Evolutionary conservation across 2,888 invertebrate species (phyloP), one percentile per base, ranked within the genome.

Genomic region (Fragum whitleyi): DNA sequence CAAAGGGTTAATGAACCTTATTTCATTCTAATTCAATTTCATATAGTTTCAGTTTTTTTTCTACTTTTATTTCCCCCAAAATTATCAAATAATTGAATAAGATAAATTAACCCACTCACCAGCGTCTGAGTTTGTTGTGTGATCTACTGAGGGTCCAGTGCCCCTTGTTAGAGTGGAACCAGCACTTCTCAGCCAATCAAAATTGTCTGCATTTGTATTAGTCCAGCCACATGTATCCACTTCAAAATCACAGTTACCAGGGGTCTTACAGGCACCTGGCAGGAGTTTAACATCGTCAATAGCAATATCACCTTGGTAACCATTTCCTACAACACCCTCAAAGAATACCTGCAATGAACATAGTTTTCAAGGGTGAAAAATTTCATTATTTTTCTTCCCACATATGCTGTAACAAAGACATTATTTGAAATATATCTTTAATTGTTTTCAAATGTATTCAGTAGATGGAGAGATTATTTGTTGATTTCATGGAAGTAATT

Each of bases 241-340:
- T 77, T 93, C 93, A 84, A 93, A 93, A 79, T 91, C 87, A 86
- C 93, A 93, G 69, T 81, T 88, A n/a, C 91, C 92, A 6, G 87
- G 76, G 0, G 88, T 87, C 62, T 89, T 88, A 76, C 93, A 93
- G 11, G 69, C 61, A 19, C 92, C 92, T 14, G 83, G 81, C 1
- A 79, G 32, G 14, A 92, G 76, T 42, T 87, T 84, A 11, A 92
- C 80, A 80, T 93, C 92, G 76, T 93, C 93, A 61, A 93, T 79
- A 55, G 91, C 91, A 28, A 92, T 92, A 81, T 90, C 91, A 26
- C 92, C 91, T 47, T 77, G 77, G 80, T 84, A 89, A 77, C 89
- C 89, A 61, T 77, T 85, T 2, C 90, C 90, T 1, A 88, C 81
- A 19, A 86, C 85, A 29, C 90, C 91, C 81, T 92, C 91, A 74